phyloP scores from a whole-genome alignment of 2,113 vertebrate genomes.

The Vidua macroura region DNA sequence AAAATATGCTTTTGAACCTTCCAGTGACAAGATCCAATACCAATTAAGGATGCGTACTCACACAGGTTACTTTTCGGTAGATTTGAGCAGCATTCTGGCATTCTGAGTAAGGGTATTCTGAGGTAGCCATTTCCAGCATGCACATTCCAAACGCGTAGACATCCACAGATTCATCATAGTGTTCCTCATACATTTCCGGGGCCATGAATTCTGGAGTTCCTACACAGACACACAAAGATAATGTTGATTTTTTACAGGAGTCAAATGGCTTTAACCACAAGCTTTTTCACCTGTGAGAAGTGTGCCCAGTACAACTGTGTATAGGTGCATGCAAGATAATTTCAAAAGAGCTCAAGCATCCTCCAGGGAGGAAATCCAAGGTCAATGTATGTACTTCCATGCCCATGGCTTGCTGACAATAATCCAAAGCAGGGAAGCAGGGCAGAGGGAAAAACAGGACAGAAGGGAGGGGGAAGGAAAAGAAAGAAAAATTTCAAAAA shows the following conservation, averaged over 20 bases:
- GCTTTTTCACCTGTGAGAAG: neutral
- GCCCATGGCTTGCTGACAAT: neutral
- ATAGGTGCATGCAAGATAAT: neutral
- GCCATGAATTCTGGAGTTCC: constrained; percentile 99
- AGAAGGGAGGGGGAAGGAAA: fast-evolving
- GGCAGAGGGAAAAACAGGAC: neutral
- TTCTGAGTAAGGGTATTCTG: constrained; percentile 97
- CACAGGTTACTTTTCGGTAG: constrained; percentile 98
- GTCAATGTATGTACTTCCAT: neutral
- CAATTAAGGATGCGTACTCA: constrained; percentile 69
- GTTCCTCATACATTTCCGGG: constrained; percentile 98
- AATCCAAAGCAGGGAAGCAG: neutral
- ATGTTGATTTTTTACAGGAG: too few species aligned
- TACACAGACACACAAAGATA: constrained; percentile 23
- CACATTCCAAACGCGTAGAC: constrained; percentile 99
- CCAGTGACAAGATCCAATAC: neutral
- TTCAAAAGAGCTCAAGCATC: neutral
- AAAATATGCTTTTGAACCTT: neutral
- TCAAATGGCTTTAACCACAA: neutral
- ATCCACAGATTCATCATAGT: constrained; percentile 94
- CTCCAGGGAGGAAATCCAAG: neutral
- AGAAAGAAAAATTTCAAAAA: neutral
- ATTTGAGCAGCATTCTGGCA: constrained; percentile 99
- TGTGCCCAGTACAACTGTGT: neutral
- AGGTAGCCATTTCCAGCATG: constrained; percentile 99